A percentile compares a stretch with the other conserved stretches of the same genome.
Conservation (phyloP, 2,888 invertebrate genomes). For the Erebia ligea region DNA sequence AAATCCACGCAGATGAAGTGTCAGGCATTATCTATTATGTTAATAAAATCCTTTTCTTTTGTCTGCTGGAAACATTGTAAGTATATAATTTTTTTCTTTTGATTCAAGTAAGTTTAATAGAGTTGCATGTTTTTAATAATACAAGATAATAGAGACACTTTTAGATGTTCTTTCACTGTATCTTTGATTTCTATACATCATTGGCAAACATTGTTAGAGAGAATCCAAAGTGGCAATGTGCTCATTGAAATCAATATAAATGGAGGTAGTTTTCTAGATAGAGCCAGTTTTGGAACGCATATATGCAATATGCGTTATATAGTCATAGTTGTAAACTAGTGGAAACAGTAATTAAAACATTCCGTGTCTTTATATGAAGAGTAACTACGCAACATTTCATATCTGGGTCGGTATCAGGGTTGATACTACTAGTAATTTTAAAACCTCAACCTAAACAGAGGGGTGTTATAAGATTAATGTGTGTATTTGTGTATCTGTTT, state of each 20-base stretch:
- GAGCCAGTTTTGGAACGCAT: slow-evolving; percentile 12
- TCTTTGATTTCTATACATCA: not conserved
- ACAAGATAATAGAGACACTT: too few species aligned
- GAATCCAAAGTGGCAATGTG: slow-evolving; percentile 57
- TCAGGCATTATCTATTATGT: too few species aligned
- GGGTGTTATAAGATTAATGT: too few species aligned
- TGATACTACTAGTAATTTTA: not conserved
- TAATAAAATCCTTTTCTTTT: too few species aligned
- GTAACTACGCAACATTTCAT: slow-evolving; percentile 18
- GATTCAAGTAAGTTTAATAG: too few species aligned
- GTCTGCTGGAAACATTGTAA: too few species aligned
- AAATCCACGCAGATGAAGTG: too few species aligned
- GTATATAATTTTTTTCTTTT: too few species aligned
- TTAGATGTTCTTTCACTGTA: not conserved
- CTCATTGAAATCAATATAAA: slow-evolving; percentile 44
- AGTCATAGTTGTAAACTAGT: not conserved
- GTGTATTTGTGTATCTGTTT: too few species aligned
- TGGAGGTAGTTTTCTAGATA: slow-evolving; percentile 30
- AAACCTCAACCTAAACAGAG: too few species aligned
- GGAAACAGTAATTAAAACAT: slow-evolving; percentile 30
- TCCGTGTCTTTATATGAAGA: slow-evolving; percentile 25
- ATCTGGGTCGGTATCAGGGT: slow-evolving; percentile 9
- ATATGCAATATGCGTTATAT: slow-evolving; percentile 10
- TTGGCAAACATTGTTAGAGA: slow-evolving; percentile 51
- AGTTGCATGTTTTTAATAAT: too few species aligned